Percentiles rank a stretch among this genome's conserved stretches.
phyloP scores from a whole-genome alignment of 2,888 invertebrate species.

The Cotesia congregata region DNA sequence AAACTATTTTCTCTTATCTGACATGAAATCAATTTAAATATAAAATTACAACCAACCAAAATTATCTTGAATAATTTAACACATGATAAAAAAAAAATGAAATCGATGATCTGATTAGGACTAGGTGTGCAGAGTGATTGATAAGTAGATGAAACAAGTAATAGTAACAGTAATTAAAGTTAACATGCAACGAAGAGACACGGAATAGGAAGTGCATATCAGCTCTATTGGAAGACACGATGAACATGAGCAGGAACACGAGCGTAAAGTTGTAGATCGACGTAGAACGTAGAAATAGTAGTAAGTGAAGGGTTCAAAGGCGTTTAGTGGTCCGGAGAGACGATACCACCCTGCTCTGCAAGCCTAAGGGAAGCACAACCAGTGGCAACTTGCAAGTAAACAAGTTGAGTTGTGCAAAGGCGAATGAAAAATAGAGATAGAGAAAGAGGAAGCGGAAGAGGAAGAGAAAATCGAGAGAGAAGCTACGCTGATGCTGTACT shows the following conservation, averaged over 20 bases:
- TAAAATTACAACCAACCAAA: too few species aligned
- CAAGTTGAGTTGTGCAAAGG: not conserved
- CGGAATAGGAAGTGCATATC: not conserved
- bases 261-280: not conserved
- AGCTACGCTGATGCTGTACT: constrained; percentile 42
- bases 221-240: not conserved
- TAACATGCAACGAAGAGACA: not conserved
- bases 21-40: too few species aligned
- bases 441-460: constrained; percentile 8
- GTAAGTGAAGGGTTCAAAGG: constrained; percentile 6
- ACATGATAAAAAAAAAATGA: too few species aligned
- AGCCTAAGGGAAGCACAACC: constrained; percentile 1
- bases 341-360: constrained; percentile 45
- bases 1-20: too few species aligned
- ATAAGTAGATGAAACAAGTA: not conserved
- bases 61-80: too few species aligned
- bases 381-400: not conserved
- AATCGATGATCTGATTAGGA: too few species aligned
- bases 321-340: constrained; percentile 35
- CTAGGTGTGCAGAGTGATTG: not conserved
- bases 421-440: not conserved
- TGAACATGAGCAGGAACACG: not conserved
- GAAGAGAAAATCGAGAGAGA: constrained; percentile 19
- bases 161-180: not conserved
- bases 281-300: not conserved